Evolutionary conservation across 2,797 vertebrate genomes (phyloP), one percentile per base, ranked within the genome.

Genomic region (Fistularia tabacaria): DNA sequence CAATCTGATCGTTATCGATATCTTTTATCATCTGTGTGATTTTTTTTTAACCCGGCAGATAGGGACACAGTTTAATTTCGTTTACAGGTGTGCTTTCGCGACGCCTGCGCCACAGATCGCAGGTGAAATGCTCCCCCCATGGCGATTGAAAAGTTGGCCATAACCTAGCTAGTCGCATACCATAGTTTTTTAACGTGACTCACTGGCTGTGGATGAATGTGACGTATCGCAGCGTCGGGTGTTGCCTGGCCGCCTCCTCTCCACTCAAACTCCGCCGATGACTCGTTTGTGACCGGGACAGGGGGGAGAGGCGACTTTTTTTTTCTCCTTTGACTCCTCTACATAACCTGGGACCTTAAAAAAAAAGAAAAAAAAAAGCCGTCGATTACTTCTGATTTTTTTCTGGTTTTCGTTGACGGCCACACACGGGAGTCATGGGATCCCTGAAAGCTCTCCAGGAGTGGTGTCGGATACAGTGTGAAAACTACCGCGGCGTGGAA

Each of bases 381-480:
- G 25, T 25, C 25, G 25, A 25, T 25, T 25, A 25, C 25, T 25
- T 25, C 5, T 25, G 2, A 25, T 25, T 25, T 25, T 25, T 25
- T 25, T 25, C 25, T 25, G 25, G 25, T 3, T 25, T 25, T 25
- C 25, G 25, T 2, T 25, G 25, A 25, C 25, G 25, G 25, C 2
- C 25, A 5, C 25, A 25, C 25, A 3, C 25, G 25, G 25, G 25
- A 25, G 25, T 45, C 36, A 95, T 96, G 95, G 94, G 94, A 45
- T 95, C 95, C 10, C 88, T 95, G 54, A 94, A 92, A 84, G 92
- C 92, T 71, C 89, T 98, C 10, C 94, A 96, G 87, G 92, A 95
- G 81, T 98, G 96, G 95, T 97, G 95, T 87, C 91, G 94, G 71
- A 86, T 83, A 37, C 96, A 96, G 72, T 97, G 94, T 80, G 90